Percentiles rank a stretch among this genome's conserved stretches.
Conservation (phyloP, 2,113 vertebrate genomes). For the Hippocampus guttulatus region DNA sequence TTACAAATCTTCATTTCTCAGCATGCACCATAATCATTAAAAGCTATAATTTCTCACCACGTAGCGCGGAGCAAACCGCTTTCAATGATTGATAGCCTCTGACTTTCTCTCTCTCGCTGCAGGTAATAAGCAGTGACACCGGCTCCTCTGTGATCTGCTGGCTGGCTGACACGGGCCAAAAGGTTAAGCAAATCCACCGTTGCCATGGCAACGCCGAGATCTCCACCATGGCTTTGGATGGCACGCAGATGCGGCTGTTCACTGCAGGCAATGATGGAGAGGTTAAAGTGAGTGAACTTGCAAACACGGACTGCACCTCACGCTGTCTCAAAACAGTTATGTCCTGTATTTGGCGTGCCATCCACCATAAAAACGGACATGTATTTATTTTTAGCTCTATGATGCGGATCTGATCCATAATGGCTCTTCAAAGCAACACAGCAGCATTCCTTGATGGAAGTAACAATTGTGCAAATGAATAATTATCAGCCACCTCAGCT, state of each 20-base stretch:
- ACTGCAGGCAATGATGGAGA: conserved; percentile 71
- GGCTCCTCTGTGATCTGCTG: conserved; percentile 77
- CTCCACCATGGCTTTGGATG: conserved; percentile 73
- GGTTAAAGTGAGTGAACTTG: conserved; percentile 62
- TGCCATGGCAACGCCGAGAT: conserved; percentile 80
- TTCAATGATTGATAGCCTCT: conserved; percentile 26
- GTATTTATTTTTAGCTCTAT: background rate
- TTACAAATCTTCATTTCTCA: conserved; percentile 17
- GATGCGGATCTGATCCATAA: background rate
- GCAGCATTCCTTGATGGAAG: background rate
- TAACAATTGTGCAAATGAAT: conserved; percentile 44
- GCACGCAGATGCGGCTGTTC: conserved; percentile 72
- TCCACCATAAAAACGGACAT: background rate
- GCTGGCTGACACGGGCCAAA: conserved; percentile 81
- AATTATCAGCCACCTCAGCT: conserved; percentile 47
- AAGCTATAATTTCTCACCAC: background rate
- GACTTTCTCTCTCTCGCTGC: conserved; percentile 6
- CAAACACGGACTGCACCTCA: background rate
- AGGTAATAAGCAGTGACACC: conserved; percentile 78
- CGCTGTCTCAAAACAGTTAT: background rate
- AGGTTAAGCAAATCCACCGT: conserved; percentile 76
- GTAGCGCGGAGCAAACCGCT: conserved; percentile 19
- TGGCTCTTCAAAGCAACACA: background rate
- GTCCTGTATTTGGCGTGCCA: background rate
- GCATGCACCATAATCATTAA: conserved; percentile 1